Base-by-base conservation (phyloP, 1,140 invertebrate genomes). In the Drosophila albomicans region DNA sequence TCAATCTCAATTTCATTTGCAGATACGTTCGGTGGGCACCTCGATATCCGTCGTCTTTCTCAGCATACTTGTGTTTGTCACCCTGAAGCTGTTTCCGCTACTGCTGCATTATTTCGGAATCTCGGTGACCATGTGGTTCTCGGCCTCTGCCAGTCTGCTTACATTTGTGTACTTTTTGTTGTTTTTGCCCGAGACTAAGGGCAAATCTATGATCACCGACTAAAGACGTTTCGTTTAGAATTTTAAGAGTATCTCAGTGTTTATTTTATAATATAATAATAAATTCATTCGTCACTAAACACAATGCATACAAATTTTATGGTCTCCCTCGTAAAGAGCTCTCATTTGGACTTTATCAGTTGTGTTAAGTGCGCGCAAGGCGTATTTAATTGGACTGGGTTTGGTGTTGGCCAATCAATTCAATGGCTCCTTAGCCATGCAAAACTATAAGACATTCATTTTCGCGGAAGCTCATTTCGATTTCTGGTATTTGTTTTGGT, bases 171-270 rank as follows among this genome's bases (percentile, higher is more conserved):
- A 91, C 38, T 86, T 91, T 35, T 59, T 78, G 52, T 15, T 89
- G 0, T 91, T 77, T n/a, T 87, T 96, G 10, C 95, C 95, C 0
- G 96, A 96, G 89, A 96, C 96, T 0, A 96, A 95, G 86, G 30
- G 59, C 25, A 57, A 61, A 8, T 64, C 62, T 25, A 64, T 64
- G 62, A 13, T 64, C 2, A 11, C 7, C 10, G 62, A 64, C 48
- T 64, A 43, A 64, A 8, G 15, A 25, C 20, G 20, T 25, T 25
- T 25, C 16, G 7, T 8, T n/a, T 41, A 10, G 6, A 13, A 1
- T 43, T 13, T 13, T 3, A 43, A 10, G 35, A 38, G 7, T 32
- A 1, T 41, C 10, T 43, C 54, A 25, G 35, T 46, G 11, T 62
- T 7, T 62, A 5, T 51, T 54, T 54, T 38, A 11, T 7, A 15